Conservation (phyloP, 2,113 vertebrate species). For the Lepisosteus oculatus region DNA sequence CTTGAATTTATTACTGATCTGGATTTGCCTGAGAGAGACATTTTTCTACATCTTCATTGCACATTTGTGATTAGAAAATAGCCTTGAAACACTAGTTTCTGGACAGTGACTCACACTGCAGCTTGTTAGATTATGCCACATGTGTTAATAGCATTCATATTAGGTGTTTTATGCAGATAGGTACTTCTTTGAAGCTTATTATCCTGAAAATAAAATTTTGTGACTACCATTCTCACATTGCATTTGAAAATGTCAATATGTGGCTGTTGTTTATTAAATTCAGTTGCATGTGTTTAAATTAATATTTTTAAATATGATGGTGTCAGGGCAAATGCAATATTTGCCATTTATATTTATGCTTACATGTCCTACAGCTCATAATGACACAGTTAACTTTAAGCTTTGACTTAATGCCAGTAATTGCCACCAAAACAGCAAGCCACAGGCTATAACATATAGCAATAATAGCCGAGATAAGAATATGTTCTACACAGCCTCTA, state of each 20-base stretch:
- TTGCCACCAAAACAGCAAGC: conserved; percentile 9
- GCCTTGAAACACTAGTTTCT: not conserved
- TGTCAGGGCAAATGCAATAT: too few relatives aligned
- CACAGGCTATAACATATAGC: not conserved
- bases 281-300: too few relatives aligned
- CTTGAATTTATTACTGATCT: conserved; percentile 8
- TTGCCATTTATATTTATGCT: too few relatives aligned
- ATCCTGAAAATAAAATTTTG: too few relatives aligned
- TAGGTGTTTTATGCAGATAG: too few relatives aligned
- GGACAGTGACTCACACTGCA: not conserved
- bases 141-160: not conserved
- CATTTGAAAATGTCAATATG: too few relatives aligned
- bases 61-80: conserved; percentile 11
- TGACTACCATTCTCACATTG: too few relatives aligned
- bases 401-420: conserved; percentile 17
- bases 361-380: not conserved
- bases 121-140: conserved; percentile 3
- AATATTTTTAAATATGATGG: too few relatives aligned
- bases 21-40: conserved; percentile 7
- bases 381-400: not conserved
- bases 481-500: not conserved
- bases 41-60: not conserved
- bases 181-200: too few relatives aligned
- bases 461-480: not conserved
- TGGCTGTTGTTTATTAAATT: too few relatives aligned